Conservation (phyloP, 1,140 invertebrate species). For the Diuraphis noxia region DNA sequence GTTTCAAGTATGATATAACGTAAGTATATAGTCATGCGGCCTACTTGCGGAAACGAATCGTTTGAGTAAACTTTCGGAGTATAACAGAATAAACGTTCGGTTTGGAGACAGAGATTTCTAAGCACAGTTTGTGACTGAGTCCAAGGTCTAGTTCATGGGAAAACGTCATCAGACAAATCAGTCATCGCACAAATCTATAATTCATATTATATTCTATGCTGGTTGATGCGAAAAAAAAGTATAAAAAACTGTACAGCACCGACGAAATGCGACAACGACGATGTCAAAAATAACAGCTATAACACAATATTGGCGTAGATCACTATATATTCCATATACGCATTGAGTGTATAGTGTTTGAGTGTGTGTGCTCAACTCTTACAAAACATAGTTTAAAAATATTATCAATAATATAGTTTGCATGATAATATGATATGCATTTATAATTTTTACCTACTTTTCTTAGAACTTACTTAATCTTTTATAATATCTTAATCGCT, state of each 20-base stretch:
- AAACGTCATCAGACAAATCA: constrained; percentile 14
- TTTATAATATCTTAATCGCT: neutral
- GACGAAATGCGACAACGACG: neutral
- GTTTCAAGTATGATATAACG: neutral
- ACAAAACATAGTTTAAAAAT: neutral
- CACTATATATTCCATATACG: neutral
- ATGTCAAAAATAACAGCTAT: neutral
- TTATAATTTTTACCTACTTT: neutral
- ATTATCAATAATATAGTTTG: neutral
- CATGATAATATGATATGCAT: neutral
- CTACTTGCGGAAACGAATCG: neutral
- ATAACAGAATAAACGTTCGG: neutral
- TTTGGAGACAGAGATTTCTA: neutral
- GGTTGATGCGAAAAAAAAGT: neutral
- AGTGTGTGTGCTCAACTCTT: neutral
- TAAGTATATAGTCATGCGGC: no score
- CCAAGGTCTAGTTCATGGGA: constrained; percentile 5
- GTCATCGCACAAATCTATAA: neutral
- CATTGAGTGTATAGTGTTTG: no score
- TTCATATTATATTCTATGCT: neutral
- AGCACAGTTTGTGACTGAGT: neutral
- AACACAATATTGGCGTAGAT: neutral
- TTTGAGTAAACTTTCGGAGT: neutral
- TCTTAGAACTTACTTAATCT: neutral
- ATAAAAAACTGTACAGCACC: neutral